These are phyloP conservation scores for Petromus typicus DNA, from an alignment of 2,113 vertebrate species.

Conservation along the genomic window DNA sequence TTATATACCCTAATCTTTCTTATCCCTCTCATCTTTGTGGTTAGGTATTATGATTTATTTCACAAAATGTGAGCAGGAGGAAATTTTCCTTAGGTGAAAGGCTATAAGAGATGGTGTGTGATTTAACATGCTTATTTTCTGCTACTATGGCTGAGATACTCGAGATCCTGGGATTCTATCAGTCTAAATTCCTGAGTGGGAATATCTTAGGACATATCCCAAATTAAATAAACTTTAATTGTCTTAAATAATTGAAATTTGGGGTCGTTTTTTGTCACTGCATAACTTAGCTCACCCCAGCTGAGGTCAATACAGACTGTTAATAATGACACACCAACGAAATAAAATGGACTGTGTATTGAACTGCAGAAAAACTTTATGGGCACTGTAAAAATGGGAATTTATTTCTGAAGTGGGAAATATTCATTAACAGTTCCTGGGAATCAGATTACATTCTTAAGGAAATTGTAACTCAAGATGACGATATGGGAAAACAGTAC, in stretches of 20 bases:
- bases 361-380: not conserved
- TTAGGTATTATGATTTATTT: not conserved
- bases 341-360: not conserved
- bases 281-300: slow-evolving; percentile 12
- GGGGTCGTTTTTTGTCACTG: not conserved
- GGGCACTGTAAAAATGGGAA: not conserved
- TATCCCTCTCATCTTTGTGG: not conserved
- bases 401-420: slow-evolving; percentile 32
- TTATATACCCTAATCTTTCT: not conserved
- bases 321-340: not conserved
- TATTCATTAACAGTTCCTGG: slow-evolving; percentile 2
- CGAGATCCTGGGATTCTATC: not conserved
- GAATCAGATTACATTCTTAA: slow-evolving; percentile 16
- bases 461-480: slow-evolving; percentile 37
- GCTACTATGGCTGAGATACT: not conserved
- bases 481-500: not conserved
- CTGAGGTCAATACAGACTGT: not conserved
- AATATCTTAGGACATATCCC: not conserved
- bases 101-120: not conserved
- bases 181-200: not conserved
- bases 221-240: not conserved
- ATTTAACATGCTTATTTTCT: not conserved
- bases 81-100: not conserved
- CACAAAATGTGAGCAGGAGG: not conserved
- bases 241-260: slow-evolving; percentile 16